A percentile compares a stretch with the other conserved stretches of the same genome.
Conservation (phyloP, 2,113 vertebrate genomes). For the Trichomycterus rosablanca region DNA sequence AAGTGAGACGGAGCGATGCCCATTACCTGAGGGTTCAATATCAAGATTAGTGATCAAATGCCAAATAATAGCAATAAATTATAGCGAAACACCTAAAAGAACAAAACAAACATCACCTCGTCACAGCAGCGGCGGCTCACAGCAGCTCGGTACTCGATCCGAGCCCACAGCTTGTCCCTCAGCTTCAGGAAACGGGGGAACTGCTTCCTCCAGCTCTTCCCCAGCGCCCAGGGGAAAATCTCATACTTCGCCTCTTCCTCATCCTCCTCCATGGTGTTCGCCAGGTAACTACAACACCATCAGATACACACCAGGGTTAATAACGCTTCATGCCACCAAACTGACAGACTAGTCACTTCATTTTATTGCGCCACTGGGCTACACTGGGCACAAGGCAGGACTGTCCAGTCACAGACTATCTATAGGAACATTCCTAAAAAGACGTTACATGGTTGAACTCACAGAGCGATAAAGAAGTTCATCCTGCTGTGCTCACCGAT, state of each 20-base stretch:
- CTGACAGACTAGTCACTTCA: too few species aligned
- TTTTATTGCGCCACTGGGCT: too few species aligned
- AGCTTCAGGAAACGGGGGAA: conserved; percentile 83
- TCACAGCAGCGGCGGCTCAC: conserved; percentile 94
- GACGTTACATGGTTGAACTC: conserved; percentile 74
- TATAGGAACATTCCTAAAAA: background rate
- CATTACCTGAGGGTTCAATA: conserved; percentile 76
- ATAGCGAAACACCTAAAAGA: too few species aligned
- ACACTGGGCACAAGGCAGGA: too few species aligned
- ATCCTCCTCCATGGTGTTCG: conserved; percentile 97
- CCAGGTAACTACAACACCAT: conserved; percentile 77
- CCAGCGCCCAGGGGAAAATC: conserved; percentile 95
- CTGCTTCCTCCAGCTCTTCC: conserved; percentile 83
- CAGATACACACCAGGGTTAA: background rate
- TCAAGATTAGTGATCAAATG: too few species aligned
- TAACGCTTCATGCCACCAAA: too few species aligned
- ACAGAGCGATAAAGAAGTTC: conserved; percentile 96
- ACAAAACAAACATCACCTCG: conserved; percentile 69
- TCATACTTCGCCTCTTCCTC: conserved; percentile 89
- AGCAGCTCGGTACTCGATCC: conserved; percentile 85
- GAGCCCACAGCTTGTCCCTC: conserved; percentile 86
- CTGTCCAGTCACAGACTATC: too few species aligned
- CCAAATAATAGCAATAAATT: too few species aligned
- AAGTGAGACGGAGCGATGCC: conserved; percentile 86
- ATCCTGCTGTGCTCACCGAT: conserved; percentile 80